Base-by-base conservation (phyloP, 1,140 invertebrate genomes). In the Tetramorium parvispinum region DNA sequence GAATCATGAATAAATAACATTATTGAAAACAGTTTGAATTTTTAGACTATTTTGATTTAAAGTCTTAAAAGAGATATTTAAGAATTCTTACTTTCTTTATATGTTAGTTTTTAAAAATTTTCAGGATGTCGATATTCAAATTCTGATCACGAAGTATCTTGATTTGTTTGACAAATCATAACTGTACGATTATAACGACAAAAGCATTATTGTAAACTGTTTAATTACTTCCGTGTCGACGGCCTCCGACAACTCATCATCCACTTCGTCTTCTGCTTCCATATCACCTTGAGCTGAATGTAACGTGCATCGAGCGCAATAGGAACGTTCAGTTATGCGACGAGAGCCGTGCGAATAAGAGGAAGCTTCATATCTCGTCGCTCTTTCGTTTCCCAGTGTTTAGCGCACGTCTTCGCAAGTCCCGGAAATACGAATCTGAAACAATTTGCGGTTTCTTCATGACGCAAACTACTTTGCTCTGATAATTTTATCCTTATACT, bases 211-310 rank as follows among this genome's bases (percentile, higher is more conserved):
- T 83, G 53, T n/a, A 75, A 73, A 61, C 55, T 59, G 59, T 85
- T 77, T 78, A 65, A 81, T 86, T 90, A 91, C 93, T 92, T 93
- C 91, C 89, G 91, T 92, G 89, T 92, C 91, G 88, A 91, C 88
- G 85, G 90, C 90, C 86, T 89, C 92, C 86, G 93, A 88, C 88
- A 92, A 86, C 87, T 95, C 93, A 85, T 94, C 94, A 85, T 95
- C 94, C 90, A 93, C 88, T 91, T 95, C 94, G 90, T 94, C 94
- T 87, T 93, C 94, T 77, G 94, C 90, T 90, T 95, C 94, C 94
- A 95, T 95, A 93, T 94, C 94, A 95, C 93, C 93, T 94, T 92
- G 82, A 73, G 85, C 65, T 75, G 85, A 83, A 85, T 85, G 85
- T 79, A 81, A 90, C 83, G 63, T 89, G 66, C 89, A 90, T 90